phyloP scores from a whole-genome alignment of 2,797 vertebrate species.

The Gadopsis marmoratus region DNA sequence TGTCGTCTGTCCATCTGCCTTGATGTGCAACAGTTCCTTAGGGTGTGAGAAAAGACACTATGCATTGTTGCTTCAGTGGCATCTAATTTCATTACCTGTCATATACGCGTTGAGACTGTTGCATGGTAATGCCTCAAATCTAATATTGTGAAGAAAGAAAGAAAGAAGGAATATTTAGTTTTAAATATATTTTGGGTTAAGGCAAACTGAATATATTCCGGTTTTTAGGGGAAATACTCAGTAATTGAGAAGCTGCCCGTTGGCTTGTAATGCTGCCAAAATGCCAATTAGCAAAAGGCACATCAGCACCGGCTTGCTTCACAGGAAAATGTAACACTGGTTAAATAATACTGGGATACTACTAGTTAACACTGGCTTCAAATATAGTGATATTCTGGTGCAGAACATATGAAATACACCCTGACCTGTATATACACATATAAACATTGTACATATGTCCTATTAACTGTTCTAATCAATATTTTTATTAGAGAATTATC shows the following conservation, averaged over 20 bases:
- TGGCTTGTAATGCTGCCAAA: constrained; percentile 59
- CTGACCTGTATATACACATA: too few relatives aligned
- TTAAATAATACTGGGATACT: constrained; percentile 32
- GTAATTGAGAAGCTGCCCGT: constrained; percentile 61
- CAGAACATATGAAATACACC: background rate
- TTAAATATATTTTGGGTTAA: constrained; percentile 30
- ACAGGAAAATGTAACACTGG: constrained; percentile 23
- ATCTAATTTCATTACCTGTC: constrained; percentile 67
- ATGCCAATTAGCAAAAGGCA: constrained; percentile 61
- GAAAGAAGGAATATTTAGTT: constrained; percentile 21
- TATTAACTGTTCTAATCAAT: background rate
- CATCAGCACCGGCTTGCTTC: constrained; percentile 43
- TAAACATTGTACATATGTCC: background rate
- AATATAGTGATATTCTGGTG: background rate
- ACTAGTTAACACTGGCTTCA: background rate
- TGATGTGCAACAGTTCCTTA: constrained; percentile 44
- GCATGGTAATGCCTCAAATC: constrained; percentile 43
- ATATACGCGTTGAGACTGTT: constrained; percentile 32
- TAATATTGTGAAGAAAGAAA: constrained; percentile 44
- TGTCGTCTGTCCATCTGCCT: constrained; percentile 32
- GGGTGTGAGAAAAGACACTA: constrained; percentile 42
- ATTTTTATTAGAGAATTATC: background rate
- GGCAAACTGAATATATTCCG: constrained; percentile 28
- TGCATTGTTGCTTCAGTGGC: constrained; percentile 50
- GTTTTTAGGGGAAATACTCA: constrained; percentile 48